Evolutionary conservation across 2,888 invertebrate genomes (phyloP), one percentile per base, ranked within the genome.

Genomic region (Cerastis leucographa): DNA sequence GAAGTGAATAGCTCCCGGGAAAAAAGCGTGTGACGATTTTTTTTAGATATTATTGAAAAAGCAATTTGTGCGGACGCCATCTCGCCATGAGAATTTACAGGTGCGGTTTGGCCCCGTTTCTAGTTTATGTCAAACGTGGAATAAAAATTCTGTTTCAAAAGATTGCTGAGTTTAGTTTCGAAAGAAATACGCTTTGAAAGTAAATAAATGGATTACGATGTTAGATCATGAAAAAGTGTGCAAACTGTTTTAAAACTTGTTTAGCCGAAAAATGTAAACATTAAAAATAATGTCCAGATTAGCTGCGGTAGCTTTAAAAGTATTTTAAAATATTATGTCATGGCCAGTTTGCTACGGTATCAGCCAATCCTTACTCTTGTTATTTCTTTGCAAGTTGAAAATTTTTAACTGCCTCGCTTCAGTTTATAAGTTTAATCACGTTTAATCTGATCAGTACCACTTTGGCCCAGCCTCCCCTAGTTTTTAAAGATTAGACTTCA

Each of bases 1-100:
- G 61, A 85, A 84, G 62, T 81, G 85, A 85, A 83, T 64, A 40
- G 80, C 78, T 76, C 72, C 76, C 68, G 80, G 74, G 76, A 81
- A 80, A 84, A 84, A 80, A 77, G n/a, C 42, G 80, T 75, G 80
- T 61, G 76, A 62, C 49, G 54, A 76, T 59, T 69, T 78, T 83
- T 72, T 82, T 76, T 71, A 51, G 29, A 72, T 76, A 70, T 76
- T 68, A 84, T 76, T 80, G 73, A 76, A 80, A 73, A 87, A 84
- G 69, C 71, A 42, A 76, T 84, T 71, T 72, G 66, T 76, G 75
- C 62, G 68, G 14, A 74, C 54, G 69, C 69, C 14, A 42, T 42
- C 61, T 61, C 64, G 64, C 64, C 71, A 69, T 83, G 86, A 51
- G 79, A 68, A 70, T 65, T 12, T 44, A 69, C 71, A 83, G 71